A percentile compares a stretch with the other conserved stretches of the same genome.
Conservation (phyloP, 2,888 invertebrate species). For the Cephalotes varians region DNA sequence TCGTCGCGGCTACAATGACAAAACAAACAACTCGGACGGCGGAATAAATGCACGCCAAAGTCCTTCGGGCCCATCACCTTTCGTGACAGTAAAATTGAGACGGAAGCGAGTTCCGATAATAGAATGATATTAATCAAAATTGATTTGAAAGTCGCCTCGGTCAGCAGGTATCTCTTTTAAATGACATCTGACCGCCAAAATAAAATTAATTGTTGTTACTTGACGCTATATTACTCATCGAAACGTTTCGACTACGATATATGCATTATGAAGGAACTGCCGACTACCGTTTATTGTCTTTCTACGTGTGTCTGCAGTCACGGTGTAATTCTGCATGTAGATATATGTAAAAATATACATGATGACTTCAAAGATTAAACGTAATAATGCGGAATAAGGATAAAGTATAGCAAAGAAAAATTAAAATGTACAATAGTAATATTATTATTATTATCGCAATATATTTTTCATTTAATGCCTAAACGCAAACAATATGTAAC, state of each 20-base stretch:
- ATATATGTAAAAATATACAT: neutral
- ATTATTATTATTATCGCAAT: neutral
- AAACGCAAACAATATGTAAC: neutral
- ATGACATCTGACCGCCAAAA: constrained; percentile 29
- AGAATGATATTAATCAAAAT: constrained; percentile 55
- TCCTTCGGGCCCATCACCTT: constrained; percentile 37
- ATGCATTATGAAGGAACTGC: neutral
- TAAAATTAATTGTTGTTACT: constrained; percentile 34
- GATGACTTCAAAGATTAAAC: neutral
- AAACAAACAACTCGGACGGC: constrained; percentile 7
- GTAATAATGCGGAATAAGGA: neutral
- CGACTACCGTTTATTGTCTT: neutral
- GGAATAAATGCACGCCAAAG: neutral
- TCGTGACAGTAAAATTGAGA: constrained; percentile 57
- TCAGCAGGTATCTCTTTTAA: constrained; percentile 36
- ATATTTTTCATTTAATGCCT: neutral
- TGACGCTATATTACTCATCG: neutral
- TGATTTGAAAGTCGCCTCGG: constrained; percentile 25
- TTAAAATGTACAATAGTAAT: neutral
- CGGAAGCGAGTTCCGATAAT: constrained; percentile 30
- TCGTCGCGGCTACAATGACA: neutral
- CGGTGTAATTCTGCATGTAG: no score
- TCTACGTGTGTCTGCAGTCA: neutral
- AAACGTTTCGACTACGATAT: neutral
- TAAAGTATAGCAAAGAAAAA: neutral